These are phyloP conservation scores for Aeoliscus strigatus DNA, from an alignment of 2,797 vertebrate genomes.

Conservation along the genomic window DNA sequence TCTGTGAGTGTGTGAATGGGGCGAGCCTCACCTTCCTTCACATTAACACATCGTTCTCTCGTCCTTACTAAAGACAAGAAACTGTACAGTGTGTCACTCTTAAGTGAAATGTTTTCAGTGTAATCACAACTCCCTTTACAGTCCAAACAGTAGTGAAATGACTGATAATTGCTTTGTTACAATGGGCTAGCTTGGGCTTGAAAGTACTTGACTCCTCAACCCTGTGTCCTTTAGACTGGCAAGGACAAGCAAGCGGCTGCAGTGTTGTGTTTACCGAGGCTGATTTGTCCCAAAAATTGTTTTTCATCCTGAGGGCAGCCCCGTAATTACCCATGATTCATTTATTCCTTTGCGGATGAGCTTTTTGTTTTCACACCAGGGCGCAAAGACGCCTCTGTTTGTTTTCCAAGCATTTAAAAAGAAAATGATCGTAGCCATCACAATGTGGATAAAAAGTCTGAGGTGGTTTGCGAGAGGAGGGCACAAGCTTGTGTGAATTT, in stretches of 20 bases:
- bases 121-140: constrained; percentile 64
- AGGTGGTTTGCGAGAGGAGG: constrained; percentile 28
- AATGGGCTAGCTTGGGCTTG: constrained; percentile 62
- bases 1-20: constrained; percentile 29
- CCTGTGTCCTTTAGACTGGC: constrained; percentile 56
- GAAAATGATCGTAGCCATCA: constrained; percentile 19
- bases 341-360: constrained; percentile 42
- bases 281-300: constrained; percentile 50
- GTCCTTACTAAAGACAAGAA: constrained; percentile 48
- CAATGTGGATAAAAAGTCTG: constrained; percentile 18
- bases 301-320: constrained; percentile 56
- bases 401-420: constrained; percentile 27
- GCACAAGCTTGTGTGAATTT: constrained; percentile 6
- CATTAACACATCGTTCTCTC: constrained; percentile 9
- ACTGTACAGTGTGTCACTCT: constrained; percentile 39
- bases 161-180: constrained; percentile 66
- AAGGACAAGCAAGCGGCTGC: constrained; percentile 57
- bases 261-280: constrained; percentile 60
- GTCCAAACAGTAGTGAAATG: constrained; percentile 63
- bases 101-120: constrained; percentile 52
- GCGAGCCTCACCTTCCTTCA: constrained; percentile 23
- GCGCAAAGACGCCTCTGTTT: constrained; percentile 28
- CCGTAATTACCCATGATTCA: constrained; percentile 61
- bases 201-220: constrained; percentile 68
- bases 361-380: constrained; percentile 51